A percentile compares a stretch with the other conserved stretches of the same genome.
These are phyloP conservation scores for Falcunculus frontatus DNA, from an alignment of 2,113 vertebrate genomes.

Conservation along the genomic window DNA sequence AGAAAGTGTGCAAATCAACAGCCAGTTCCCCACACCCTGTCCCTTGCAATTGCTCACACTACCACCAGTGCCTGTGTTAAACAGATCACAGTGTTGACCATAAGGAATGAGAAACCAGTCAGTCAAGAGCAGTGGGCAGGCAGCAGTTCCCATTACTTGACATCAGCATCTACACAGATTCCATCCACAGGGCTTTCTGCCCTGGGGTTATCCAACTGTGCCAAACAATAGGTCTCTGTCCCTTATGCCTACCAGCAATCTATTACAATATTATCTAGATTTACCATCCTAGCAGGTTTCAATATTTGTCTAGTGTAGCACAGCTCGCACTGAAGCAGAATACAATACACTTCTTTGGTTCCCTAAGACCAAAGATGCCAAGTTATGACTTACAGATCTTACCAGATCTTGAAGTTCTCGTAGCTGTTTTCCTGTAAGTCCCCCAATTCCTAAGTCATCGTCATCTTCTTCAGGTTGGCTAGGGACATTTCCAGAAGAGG, in stretches of 20 bases:
- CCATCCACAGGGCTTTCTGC: background rate
- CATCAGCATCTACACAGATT: background rate
- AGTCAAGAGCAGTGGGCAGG: background rate
- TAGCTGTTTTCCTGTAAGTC: slow-evolving; percentile 93
- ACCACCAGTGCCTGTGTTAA: background rate
- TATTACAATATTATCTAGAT: background rate
- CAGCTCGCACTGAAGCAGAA: background rate
- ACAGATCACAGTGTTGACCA: background rate
- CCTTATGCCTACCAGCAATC: background rate
- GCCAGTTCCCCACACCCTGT: background rate
- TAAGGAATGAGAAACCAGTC: background rate
- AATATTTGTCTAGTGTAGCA: background rate
- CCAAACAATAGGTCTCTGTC: background rate
- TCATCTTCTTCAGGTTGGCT: slow-evolving; percentile 91
- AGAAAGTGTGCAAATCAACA: background rate
- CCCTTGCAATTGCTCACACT: background rate
- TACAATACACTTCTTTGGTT: background rate
- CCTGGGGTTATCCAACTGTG: background rate
- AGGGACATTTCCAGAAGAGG: slow-evolving; percentile 81
- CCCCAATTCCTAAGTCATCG: slow-evolving; percentile 93
- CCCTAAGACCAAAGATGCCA: background rate
- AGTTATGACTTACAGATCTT: background rate
- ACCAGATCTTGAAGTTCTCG: slow-evolving; percentile 95
- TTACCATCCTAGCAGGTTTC: background rate
- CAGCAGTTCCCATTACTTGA: background rate